phyloP scores from a whole-genome alignment of 2,797 vertebrate genomes.

The Betta splendens region DNA sequence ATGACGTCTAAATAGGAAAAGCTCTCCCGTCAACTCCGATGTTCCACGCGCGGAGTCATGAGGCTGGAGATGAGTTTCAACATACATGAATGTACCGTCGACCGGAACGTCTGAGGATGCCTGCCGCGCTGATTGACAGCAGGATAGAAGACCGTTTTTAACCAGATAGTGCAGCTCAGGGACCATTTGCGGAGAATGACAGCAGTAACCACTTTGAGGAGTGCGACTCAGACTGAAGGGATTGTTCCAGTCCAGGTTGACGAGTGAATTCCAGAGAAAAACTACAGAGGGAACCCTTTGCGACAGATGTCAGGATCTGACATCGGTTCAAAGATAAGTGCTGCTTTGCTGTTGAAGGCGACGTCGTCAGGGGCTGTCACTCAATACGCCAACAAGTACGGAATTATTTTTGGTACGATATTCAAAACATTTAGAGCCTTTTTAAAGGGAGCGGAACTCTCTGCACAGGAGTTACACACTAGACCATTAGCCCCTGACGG shows the following conservation, averaged over 20 bases:
- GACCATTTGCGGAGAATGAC: constrained; percentile 26
- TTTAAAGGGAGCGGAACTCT: background rate
- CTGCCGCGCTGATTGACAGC: background rate
- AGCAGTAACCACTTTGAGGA: constrained; percentile 34
- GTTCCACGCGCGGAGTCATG: constrained; percentile 11
- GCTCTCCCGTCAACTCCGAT: constrained; percentile 1
- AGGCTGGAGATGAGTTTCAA: constrained; percentile 9
- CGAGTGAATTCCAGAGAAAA: constrained; percentile 32
- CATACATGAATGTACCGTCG: background rate
- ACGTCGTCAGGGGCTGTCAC: constrained; percentile 20
- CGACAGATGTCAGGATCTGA: constrained; percentile 36
- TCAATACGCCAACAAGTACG: constrained; percentile 1
- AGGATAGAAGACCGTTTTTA: constrained; percentile 13
- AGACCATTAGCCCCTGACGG: background rate
- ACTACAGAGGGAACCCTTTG: constrained; percentile 20
- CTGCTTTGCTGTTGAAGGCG: constrained; percentile 14
- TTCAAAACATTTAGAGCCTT: constrained; percentile 8
- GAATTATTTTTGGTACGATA: background rate
- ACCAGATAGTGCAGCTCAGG: constrained; percentile 21
- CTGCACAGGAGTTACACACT: too few relatives aligned
- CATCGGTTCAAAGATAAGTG: background rate
- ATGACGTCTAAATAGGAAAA: background rate
- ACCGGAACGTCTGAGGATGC: constrained; percentile 6
- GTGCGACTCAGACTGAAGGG: constrained; percentile 17
- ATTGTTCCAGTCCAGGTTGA: constrained; percentile 37